Evolutionary conservation across 2,888 invertebrate genomes (phyloP).

Genomic region (Drosophila meridiana): DNA sequence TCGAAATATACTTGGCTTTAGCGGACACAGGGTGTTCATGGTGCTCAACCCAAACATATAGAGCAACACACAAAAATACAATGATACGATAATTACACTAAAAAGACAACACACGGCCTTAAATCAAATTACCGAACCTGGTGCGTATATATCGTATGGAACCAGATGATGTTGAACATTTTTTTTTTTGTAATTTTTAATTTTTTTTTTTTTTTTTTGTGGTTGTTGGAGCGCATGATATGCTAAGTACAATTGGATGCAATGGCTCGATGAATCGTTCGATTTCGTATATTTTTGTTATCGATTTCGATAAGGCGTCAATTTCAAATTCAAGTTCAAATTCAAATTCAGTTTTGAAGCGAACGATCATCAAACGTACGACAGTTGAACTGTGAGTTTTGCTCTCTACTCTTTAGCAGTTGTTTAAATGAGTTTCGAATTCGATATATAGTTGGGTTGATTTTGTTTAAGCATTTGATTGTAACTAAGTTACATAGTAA

Average conservation of each 20-base stretch:
- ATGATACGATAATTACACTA: slow-evolving; percentile 38
- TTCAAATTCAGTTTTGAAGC: slow-evolving; percentile 38
- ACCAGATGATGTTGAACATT: slow-evolving; percentile 72
- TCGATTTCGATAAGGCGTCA: slow-evolving; percentile 48
- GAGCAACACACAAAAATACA: slow-evolving; percentile 41
- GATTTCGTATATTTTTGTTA: slow-evolving; percentile 26
- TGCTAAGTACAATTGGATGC: slow-evolving; percentile 59
- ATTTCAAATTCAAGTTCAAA: slow-evolving; percentile 38
- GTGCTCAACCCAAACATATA: slow-evolving; percentile 35
- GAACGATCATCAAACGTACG: slow-evolving; percentile 67
- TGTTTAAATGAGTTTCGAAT: slow-evolving; percentile 46
- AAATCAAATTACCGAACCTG: slow-evolving; percentile 73
- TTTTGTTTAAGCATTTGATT: slow-evolving; percentile 57
- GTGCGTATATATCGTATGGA: slow-evolving; percentile 66
- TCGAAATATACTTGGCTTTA: slow-evolving; percentile 26
- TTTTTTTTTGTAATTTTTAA: slow-evolving; percentile 38
- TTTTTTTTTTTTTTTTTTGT: slow-evolving; percentile 34
- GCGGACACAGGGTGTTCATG: slow-evolving; percentile 37
- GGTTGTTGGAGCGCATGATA: slow-evolving; percentile 65
- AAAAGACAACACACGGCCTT: slow-evolving; percentile 57
- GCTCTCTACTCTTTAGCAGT: slow-evolving; percentile 60
- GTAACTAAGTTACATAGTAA: slow-evolving; percentile 70
- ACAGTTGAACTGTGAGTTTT: slow-evolving; percentile 68
- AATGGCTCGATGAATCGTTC: slow-evolving; percentile 60
- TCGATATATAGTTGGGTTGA: slow-evolving; percentile 42